phyloP scores from a whole-genome alignment of 2,113 vertebrate species.

The Pituophis catenifer region DNA sequence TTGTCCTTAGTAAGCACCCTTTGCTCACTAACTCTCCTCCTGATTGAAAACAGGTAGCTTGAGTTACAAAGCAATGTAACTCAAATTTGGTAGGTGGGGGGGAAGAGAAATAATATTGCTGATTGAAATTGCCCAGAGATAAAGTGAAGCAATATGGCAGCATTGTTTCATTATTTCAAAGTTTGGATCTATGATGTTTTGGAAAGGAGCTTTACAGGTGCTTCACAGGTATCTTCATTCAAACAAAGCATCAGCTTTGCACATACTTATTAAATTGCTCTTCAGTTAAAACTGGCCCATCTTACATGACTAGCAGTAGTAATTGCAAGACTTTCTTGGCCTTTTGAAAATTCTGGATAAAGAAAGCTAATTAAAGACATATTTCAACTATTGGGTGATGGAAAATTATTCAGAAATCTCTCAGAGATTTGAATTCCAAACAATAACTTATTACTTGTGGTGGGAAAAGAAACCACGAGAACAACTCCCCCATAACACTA shows the following conservation, averaged over 20 bases:
- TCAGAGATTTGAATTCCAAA: background rate
- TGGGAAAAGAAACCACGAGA: conserved; percentile 1
- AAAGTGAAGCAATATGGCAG: background rate
- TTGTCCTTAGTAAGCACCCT: background rate
- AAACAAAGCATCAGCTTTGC: background rate
- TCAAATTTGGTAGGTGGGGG: background rate
- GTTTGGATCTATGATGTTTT: background rate
- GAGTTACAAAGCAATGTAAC: background rate
- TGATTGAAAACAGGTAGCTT: background rate
- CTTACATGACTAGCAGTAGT: background rate
- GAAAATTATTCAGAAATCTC: conserved; percentile 18
- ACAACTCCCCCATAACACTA: conserved; percentile 3
- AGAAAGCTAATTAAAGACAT: background rate
- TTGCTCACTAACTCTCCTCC: background rate
- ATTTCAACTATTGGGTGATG: conserved; percentile 8
- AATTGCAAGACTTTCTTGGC: background rate
- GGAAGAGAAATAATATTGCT: background rate
- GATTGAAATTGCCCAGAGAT: background rate
- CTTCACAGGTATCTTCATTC: background rate
- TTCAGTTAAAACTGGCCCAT: background rate
- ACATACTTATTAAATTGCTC: background rate
- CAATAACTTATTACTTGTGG: background rate
- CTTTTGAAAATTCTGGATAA: background rate
- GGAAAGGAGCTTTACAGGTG: background rate
- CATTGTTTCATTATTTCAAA: background rate